A percentile compares a stretch with the other conserved stretches of the same genome.
Conservation (phyloP, 2,113 vertebrate genomes). For the Cryptotis parvus region DNA sequence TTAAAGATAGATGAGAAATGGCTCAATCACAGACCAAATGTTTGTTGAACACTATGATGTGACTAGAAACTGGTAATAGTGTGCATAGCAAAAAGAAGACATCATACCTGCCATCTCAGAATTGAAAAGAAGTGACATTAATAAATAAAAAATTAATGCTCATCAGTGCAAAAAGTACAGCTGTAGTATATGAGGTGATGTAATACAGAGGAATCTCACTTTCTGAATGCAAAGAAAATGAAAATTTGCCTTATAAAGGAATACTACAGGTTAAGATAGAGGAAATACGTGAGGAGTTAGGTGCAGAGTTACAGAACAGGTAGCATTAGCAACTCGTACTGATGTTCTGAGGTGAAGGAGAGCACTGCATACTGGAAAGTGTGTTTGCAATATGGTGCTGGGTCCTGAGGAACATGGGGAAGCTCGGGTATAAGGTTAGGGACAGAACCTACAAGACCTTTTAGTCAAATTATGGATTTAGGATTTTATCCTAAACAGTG, state of each 20-base stretch:
- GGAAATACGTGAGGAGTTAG: not conserved
- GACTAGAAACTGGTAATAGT: not conserved
- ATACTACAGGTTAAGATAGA: not conserved
- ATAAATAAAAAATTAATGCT: not conserved
- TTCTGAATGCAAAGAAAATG: not conserved
- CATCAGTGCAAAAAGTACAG: not conserved
- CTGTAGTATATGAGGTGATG: not conserved
- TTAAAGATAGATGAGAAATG: constrained; percentile 34
- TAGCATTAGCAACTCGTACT: not conserved
- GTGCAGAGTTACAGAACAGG: not conserved
- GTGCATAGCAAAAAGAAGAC: not conserved
- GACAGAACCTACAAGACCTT: not conserved
- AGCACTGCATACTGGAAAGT: not conserved
- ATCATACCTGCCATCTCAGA: not conserved
- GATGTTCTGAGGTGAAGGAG: not conserved
- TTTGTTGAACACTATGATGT: not conserved
- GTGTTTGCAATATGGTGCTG: not conserved
- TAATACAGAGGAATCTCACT: not conserved
- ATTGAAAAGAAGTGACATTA: not conserved
- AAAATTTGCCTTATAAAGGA: constrained; percentile 5
- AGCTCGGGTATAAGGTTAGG: not conserved
- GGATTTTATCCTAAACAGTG: not conserved
- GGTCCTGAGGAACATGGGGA: not conserved
- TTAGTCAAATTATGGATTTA: not conserved
- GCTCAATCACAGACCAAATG: not conserved